phyloP scores from a whole-genome alignment of 1,140 invertebrate species.

The Trachymyrmex septentrionalis region DNA sequence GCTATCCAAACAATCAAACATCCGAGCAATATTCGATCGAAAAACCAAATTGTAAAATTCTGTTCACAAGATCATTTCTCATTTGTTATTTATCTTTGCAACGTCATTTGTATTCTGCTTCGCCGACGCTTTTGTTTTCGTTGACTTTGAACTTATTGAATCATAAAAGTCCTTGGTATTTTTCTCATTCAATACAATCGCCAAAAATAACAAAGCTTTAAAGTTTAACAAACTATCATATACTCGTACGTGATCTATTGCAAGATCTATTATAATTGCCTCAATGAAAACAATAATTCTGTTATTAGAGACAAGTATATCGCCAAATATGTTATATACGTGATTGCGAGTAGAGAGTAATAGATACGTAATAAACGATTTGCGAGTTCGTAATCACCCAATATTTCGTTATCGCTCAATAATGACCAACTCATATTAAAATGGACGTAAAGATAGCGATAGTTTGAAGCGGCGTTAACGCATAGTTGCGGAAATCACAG shows the following conservation, averaged over 20 bases:
- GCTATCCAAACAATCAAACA: neutral
- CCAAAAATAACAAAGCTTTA: neutral
- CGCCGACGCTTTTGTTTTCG: neutral
- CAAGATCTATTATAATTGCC: neutral
- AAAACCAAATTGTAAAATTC: neutral
- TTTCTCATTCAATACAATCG: neutral
- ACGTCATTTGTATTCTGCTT: neutral
- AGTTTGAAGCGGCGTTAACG: slow-evolving; percentile 73
- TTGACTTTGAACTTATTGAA: neutral
- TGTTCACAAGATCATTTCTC: neutral
- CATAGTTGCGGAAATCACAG: slow-evolving; percentile 20
- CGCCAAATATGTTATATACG: slow-evolving; percentile 5
- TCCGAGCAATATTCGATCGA: neutral
- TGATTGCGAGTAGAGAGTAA: no score
- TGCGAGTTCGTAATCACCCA: neutral
- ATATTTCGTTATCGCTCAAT: neutral
- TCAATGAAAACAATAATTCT: slow-evolving; percentile 31
- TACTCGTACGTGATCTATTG: neutral
- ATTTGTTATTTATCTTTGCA: neutral
- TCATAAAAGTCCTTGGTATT: neutral
- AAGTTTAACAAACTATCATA: slow-evolving; percentile 7
- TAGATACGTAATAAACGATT: no score
- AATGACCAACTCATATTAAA: slow-evolving; percentile 74
- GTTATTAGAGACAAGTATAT: neutral
- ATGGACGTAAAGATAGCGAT: slow-evolving; percentile 54